Evolutionary conservation across 1,140 invertebrate genomes (phyloP).

Genomic region (Zaprionus gabonicus): DNA sequence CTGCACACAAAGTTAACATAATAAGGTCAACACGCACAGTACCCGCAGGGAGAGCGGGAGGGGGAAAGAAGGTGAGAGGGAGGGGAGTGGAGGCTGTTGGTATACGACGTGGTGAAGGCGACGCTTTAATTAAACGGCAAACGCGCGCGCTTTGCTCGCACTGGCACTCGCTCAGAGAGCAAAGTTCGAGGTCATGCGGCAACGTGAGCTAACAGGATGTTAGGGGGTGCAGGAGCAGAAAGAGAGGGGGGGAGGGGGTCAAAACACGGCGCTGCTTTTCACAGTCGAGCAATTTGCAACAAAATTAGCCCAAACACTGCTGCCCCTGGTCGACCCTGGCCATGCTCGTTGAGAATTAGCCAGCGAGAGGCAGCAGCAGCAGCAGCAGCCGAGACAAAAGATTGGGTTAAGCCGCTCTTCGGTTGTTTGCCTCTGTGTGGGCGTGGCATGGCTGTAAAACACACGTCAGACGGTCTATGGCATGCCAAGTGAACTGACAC

Average conservation of each 20-base stretch:
- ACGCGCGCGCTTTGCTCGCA: constrained; percentile 25
- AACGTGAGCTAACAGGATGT: background rate
- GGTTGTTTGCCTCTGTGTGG: background rate
- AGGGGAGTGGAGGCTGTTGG: background rate
- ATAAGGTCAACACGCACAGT: constrained; percentile 77
- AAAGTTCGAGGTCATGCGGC: constrained; percentile 70
- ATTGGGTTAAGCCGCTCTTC: constrained; percentile 62
- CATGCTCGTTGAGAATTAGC: constrained; percentile 58
- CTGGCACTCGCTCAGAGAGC: constrained; percentile 39
- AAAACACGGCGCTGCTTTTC: constrained; percentile 60
- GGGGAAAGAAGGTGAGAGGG: background rate
- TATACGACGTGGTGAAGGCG: constrained; percentile 18
- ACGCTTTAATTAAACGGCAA: constrained; percentile 76
- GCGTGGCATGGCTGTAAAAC: constrained; percentile 28
- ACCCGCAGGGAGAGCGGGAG: constrained; percentile 1
- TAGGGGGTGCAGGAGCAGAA: background rate
- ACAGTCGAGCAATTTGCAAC: constrained; percentile 77
- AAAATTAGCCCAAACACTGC: constrained; percentile 72
- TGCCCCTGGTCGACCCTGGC: constrained; percentile 41
- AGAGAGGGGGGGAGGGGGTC: background rate
- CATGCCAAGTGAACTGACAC: constrained; percentile 19
- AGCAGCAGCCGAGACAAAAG: constrained; percentile 60
- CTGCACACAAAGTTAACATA: constrained; percentile 82
- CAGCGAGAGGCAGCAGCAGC: background rate
- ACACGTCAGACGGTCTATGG: constrained; percentile 52